Base-by-base conservation (phyloP, 2,888 invertebrate species). In the Myopa tessellatipennis region DNA sequence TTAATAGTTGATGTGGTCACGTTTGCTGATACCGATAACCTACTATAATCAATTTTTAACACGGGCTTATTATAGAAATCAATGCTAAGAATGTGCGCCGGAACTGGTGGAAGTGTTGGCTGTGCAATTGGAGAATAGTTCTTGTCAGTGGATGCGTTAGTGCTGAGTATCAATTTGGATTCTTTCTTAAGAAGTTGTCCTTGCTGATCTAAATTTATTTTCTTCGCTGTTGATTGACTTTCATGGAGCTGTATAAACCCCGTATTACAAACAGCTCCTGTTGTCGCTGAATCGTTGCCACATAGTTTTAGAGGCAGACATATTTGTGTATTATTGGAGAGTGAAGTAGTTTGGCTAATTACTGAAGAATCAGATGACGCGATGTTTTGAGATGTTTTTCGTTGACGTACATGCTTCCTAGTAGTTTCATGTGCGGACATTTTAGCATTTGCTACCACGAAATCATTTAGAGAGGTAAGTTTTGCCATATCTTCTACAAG, bases 41-140 rank as follows among this genome's bases (percentile, higher is more conserved):
- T 88, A 83, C 89, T 89, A 82, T 89, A 89, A 81, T 89, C 89
- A 81, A 89, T 89, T 85, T 89, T 89, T 61, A 89, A 88, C 76
- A 89, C 82, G 77, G 89, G 89, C 78, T 88, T 88, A 79, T 84
- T 88, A 81, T 82, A 85, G 58, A 88, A 85, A 78, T 89, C 88
- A 79, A 85, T 85, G 82, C 83, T 87, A 81, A 88, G 85, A 82
- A 89, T 87, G 18, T 88, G 85, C 80, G 88, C 85, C 82, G 87
- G 88, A 83, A 88, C 87, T 14, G 58, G 60, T 26, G 87, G 88
- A 83, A 88, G 87, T 14, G 58, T 50, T 26, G 84, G 85, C 85
- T 83, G 85, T 84, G 77, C 34, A 14, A 18, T 74, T 79, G 45
- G 55, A 40, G 45, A 4, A 16, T 52, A 55, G 14, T 38, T 58